Evolutionary conservation across 1,140 invertebrate genomes (phyloP).

Genomic region (Dendroctonus ponderosae): DNA sequence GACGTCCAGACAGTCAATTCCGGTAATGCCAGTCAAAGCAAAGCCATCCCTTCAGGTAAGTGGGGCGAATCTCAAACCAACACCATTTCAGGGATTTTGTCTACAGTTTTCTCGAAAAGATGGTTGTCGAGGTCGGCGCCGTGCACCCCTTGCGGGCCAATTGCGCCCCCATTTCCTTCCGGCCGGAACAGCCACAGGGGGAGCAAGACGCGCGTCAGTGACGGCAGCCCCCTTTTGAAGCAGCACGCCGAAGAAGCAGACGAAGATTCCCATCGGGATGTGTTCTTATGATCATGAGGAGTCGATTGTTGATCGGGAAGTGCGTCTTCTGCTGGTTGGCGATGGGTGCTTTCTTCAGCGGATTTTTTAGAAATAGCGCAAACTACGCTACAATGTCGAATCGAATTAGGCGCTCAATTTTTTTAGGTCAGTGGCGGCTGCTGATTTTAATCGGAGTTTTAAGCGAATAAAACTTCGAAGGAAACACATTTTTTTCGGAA

Average conservation of each 20-base stretch:
- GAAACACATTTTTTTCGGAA: too few species aligned
- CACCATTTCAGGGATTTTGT: not conserved
- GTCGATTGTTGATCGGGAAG: too few species aligned
- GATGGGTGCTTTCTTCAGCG: too few species aligned
- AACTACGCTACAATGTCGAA: too few species aligned
- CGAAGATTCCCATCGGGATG: slow-evolving; percentile 46
- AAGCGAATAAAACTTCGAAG: too few species aligned
- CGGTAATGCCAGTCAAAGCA: slow-evolving; percentile 17
- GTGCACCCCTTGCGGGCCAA: slow-evolving; percentile 66
- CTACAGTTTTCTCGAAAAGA: slow-evolving; percentile 50
- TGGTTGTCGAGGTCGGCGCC: slow-evolving; percentile 73
- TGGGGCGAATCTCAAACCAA: not conserved
- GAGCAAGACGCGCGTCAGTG: slow-evolving; percentile 56
- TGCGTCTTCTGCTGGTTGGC: too few species aligned
- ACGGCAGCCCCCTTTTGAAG: slow-evolving; percentile 59
- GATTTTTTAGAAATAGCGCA: too few species aligned
- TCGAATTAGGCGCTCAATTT: too few species aligned
- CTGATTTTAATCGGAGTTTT: too few species aligned
- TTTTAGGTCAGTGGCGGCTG: too few species aligned
- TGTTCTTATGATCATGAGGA: slow-evolving; percentile 37
- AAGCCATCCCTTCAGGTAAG: slow-evolving; percentile 33
- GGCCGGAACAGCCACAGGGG: slow-evolving; percentile 54
- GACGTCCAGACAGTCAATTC: slow-evolving; percentile 34
- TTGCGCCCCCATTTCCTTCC: slow-evolving; percentile 56
- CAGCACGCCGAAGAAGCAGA: slow-evolving; percentile 53